Conservation (phyloP, 2,797 vertebrate species). For the Alectoris magna region DNA sequence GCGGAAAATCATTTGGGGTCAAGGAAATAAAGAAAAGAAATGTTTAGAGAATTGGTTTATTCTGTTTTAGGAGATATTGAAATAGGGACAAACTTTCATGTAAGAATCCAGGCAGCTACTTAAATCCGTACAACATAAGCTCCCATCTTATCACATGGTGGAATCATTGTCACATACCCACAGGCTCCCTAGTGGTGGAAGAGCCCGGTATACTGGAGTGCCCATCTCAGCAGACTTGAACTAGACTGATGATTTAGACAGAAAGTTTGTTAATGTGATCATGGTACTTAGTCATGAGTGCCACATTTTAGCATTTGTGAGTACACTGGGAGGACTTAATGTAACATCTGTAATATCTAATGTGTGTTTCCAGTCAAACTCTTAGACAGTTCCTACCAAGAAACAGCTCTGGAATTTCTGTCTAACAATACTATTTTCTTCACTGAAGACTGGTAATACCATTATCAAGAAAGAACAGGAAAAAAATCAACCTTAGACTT, state of each 20-base stretch:
- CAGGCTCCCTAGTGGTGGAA: background rate
- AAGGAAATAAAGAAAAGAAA: background rate
- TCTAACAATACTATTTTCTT: background rate
- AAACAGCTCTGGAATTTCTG: background rate
- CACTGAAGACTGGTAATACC: background rate
- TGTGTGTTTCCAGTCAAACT: background rate
- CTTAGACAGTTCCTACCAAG: rapidly evolving
- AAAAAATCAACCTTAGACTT: background rate
- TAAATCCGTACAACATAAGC: background rate
- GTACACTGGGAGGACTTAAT: background rate
- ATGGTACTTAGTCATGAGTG: rapidly evolving
- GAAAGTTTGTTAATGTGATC: background rate
- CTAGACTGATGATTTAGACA: background rate
- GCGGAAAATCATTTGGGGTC: background rate
- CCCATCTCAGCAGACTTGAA: background rate
- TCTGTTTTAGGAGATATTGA: background rate
- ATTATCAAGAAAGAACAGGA: background rate
- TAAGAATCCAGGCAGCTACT: background rate
- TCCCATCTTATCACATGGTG: background rate
- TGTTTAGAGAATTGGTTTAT: rapidly evolving
- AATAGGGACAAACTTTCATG: background rate
- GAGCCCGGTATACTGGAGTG: rapidly evolving
- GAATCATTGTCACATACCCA: background rate
- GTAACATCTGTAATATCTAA: background rate
- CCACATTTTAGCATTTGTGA: background rate